These are phyloP conservation scores for Myopa tessellatipennis DNA, from an alignment of 2,888 invertebrate genomes.

Conservation along the genomic window DNA sequence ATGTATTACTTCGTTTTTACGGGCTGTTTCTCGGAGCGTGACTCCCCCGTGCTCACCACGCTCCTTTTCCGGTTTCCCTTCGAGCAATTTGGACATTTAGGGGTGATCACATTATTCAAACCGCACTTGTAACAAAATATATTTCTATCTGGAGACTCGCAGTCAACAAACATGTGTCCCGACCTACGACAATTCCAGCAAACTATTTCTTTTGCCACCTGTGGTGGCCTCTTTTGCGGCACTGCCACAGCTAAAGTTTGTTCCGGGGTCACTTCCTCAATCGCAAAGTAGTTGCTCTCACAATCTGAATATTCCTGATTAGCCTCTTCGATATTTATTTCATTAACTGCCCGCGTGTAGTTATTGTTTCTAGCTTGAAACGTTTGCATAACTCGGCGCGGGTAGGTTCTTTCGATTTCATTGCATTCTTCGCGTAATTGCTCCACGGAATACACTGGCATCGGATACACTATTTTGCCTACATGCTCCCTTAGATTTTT, in stretches of 20 bases:
- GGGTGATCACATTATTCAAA: conserved; percentile 10
- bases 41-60: conserved; percentile 19
- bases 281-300: not conserved
- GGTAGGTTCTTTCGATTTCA: conserved; percentile 25
- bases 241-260: too few species aligned
- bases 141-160: too few species aligned
- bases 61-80: conserved; percentile 9
- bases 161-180: too few species aligned
- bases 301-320: not conserved
- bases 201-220: too few species aligned
- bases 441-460: conserved; percentile 14
- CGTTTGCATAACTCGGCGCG: not conserved
- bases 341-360: not conserved
- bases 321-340: not conserved
- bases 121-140: too few species aligned
- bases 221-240: too few species aligned
- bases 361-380: not conserved
- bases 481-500: conserved; percentile 20
- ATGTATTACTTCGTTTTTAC: too few species aligned
- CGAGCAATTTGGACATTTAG: conserved; percentile 25
- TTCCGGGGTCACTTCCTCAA: not conserved
- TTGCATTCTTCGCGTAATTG: conserved; percentile 30
- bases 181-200: too few species aligned
- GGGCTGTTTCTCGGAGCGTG: too few species aligned
- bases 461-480: conserved; percentile 12